Conservation (phyloP, 1,140 invertebrate genomes). For the Achroia grisella region DNA sequence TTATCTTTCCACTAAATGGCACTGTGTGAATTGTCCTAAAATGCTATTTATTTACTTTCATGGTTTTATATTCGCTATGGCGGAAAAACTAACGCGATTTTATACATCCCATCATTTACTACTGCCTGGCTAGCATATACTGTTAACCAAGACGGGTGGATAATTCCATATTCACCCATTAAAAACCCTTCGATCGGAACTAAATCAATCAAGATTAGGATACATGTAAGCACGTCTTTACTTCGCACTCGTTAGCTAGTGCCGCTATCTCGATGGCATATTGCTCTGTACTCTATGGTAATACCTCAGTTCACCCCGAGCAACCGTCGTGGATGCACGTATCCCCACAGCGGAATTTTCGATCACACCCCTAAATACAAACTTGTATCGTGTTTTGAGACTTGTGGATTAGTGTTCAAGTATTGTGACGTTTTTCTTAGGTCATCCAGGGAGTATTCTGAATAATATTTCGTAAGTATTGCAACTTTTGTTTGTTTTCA, state of each 20-base stretch:
- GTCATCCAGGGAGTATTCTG: background rate
- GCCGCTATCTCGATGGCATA: background rate
- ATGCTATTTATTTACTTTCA: too few relatives aligned
- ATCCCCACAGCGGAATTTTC: background rate
- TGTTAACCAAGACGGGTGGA: too few relatives aligned
- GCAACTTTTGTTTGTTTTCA: too few relatives aligned
- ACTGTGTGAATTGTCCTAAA: too few relatives aligned
- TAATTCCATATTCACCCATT: too few relatives aligned
- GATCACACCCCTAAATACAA: background rate
- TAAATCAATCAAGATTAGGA: too few relatives aligned
- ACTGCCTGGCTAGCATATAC: too few relatives aligned
- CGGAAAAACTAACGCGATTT: too few relatives aligned
- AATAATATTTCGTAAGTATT: background rate
- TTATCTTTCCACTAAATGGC: too few relatives aligned
- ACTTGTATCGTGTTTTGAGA: background rate
- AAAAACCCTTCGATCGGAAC: too few relatives aligned
- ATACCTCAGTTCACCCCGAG: background rate
- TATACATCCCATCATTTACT: too few relatives aligned
- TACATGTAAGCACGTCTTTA: background rate
- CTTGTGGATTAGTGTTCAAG: background rate
- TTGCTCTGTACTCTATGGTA: slow-evolving; percentile 1
- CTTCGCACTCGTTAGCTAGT: background rate
- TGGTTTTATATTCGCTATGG: too few relatives aligned
- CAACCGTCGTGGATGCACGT: background rate
- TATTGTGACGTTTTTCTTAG: background rate